phyloP scores from a whole-genome alignment of 2,113 vertebrate genomes.

The Tyto alba region DNA sequence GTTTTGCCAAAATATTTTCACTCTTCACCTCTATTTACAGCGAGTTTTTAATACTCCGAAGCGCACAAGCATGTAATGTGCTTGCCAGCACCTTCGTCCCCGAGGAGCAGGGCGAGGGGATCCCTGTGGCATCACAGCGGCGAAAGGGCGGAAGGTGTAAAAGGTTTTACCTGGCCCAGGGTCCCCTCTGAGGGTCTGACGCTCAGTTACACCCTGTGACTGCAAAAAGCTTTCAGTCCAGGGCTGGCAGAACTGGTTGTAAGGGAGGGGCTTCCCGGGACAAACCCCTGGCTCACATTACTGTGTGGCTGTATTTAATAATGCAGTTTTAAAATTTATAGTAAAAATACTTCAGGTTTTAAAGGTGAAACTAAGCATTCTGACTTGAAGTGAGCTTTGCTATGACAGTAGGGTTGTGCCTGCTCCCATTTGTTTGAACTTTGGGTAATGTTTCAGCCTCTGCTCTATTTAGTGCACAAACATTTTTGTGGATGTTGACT shows the following conservation, averaged over 20 bases:
- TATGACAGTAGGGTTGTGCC: accelerated
- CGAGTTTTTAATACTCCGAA: not conserved
- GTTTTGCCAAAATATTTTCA: not conserved
- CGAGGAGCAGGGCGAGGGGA: accelerated
- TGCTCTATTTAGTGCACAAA: not conserved
- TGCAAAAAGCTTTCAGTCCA: not conserved
- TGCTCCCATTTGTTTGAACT: not conserved
- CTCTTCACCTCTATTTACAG: not conserved
- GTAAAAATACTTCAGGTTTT: not conserved
- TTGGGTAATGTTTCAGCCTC: not conserved
- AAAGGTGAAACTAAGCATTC: not conserved
- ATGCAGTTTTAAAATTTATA: accelerated
- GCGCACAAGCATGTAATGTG: not conserved
- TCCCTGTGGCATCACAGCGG: not conserved
- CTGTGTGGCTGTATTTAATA: not conserved
- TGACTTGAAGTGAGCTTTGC: not conserved
- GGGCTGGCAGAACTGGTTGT: not conserved
- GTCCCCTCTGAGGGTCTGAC: not conserved
- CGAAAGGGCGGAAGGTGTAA: not conserved
- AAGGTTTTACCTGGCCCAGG: not conserved
- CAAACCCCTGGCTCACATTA: not conserved
- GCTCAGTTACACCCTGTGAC: not conserved
- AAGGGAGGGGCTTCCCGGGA: not conserved
- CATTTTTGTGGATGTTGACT: not conserved
- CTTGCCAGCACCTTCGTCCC: not conserved